Evolutionary conservation across 2,888 invertebrate species (phyloP).

Genomic region (Pseudococcus viburni): DNA sequence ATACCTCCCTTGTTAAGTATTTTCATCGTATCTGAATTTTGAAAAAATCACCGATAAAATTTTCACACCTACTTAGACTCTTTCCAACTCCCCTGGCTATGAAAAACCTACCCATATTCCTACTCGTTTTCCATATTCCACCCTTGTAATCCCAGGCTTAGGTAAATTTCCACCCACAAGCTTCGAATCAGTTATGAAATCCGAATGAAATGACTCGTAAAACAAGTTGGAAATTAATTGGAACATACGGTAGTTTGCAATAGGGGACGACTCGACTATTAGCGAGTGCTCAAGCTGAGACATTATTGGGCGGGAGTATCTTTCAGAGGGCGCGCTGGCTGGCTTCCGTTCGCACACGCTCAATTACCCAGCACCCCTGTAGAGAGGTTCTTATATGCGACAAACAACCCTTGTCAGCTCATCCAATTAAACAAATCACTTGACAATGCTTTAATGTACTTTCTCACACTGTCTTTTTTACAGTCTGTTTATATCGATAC

Average conservation of each 20-base stretch:
- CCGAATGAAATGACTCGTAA: constrained; percentile 40
- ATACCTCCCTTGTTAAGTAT: no score
- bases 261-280: constrained; percentile 59
- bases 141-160: no score
- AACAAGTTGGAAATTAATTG: constrained; percentile 47
- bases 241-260: constrained; percentile 48
- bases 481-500: constrained; percentile 49
- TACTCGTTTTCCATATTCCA: no score
- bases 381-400: constrained; percentile 60
- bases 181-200: neutral
- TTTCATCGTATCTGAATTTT: no score
- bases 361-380: constrained; percentile 66
- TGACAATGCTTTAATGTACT: constrained; percentile 61
- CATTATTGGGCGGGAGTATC: constrained; percentile 64
- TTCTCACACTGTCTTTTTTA: constrained; percentile 64
- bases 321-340: constrained; percentile 57
- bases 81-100: no score
- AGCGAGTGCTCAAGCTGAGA: constrained; percentile 64
- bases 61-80: no score
- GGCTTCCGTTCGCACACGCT: constrained; percentile 66
- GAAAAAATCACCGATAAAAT: no score
- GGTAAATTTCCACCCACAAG: neutral
- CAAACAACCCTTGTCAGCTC: constrained; percentile 65
- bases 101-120: no score
- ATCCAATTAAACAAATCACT: constrained; percentile 66